phyloP scores from a whole-genome alignment of 2,797 vertebrate genomes.

The Iguana delicatissima region DNA sequence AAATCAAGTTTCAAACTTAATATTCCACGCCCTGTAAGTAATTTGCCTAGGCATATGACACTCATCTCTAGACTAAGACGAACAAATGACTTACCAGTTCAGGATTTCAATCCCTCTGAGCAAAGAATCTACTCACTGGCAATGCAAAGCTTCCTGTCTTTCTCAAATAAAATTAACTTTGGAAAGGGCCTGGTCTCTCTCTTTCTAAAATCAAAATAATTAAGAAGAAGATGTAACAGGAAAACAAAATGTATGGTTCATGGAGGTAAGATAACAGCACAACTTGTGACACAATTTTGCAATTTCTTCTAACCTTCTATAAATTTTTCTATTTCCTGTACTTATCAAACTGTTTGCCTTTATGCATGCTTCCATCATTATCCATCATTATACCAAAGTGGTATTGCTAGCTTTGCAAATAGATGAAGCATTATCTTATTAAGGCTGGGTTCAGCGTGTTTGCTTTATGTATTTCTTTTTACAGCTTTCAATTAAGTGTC shows the following conservation, averaged over 20 bases:
- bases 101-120: neutral
- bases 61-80: neutral
- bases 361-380: conserved; percentile 1
- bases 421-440: neutral
- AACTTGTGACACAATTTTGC: neutral
- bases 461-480: conserved; percentile 15
- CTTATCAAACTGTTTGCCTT: neutral
- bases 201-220: neutral
- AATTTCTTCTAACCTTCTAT: neutral
- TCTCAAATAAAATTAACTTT: conserved; percentile 4
- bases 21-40: neutral
- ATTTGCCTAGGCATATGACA: neutral
- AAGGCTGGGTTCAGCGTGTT: conserved; percentile 1
- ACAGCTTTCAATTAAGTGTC: conserved; percentile 12
- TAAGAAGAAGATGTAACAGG: no score
- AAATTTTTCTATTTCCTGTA: neutral
- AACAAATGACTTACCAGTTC: neutral
- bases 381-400: neutral
- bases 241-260: neutral
- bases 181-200: neutral
- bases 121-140: neutral
- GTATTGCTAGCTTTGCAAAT: neutral
- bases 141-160: neutral
- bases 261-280: neutral
- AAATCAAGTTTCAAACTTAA: no score